Percentiles rank a stretch among this genome's conserved stretches.
Evolutionary conservation across 2,113 vertebrate species (phyloP).

Genomic region (Pedionomus torquatus): DNA sequence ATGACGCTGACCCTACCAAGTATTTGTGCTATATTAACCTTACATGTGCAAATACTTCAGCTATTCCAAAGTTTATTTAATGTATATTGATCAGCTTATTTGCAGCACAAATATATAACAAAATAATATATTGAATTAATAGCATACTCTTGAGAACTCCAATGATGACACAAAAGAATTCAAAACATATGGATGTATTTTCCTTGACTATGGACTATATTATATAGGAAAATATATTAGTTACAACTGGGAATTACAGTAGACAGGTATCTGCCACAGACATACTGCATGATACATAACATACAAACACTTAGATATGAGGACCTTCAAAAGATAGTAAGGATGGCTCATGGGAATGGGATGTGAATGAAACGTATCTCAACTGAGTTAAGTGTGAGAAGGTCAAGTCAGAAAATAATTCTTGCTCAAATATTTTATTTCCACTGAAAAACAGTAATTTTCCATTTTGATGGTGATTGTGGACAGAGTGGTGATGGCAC

Average conservation of each 20-base stretch:
- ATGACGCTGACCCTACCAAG: not conserved
- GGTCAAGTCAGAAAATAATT: not conserved
- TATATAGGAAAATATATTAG: not conserved
- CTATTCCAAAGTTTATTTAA: not conserved
- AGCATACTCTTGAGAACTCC: not conserved
- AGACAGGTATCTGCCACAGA: not conserved
- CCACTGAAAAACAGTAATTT: not conserved
- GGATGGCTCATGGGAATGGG: not conserved
- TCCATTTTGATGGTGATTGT: not conserved
- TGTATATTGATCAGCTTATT: not conserved
- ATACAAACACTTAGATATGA: not conserved
- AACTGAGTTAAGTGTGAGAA: not conserved
- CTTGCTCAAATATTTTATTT: not conserved
- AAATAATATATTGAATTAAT: not conserved
- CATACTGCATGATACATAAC: not conserved
- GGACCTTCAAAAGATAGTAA: not conserved
- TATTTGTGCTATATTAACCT: not conserved
- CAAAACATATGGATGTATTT: slow-evolving; percentile 22
- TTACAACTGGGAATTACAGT: not conserved
- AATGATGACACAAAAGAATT: not conserved
- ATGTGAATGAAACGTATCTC: not conserved
- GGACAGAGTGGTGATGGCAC: not conserved
- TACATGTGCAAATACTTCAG: not conserved
- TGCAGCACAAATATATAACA: not conserved
- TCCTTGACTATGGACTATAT: not conserved